These are phyloP conservation scores for Thryonomys swinderianus DNA, from an alignment of 2,113 vertebrate genomes.

Conservation along the genomic window DNA sequence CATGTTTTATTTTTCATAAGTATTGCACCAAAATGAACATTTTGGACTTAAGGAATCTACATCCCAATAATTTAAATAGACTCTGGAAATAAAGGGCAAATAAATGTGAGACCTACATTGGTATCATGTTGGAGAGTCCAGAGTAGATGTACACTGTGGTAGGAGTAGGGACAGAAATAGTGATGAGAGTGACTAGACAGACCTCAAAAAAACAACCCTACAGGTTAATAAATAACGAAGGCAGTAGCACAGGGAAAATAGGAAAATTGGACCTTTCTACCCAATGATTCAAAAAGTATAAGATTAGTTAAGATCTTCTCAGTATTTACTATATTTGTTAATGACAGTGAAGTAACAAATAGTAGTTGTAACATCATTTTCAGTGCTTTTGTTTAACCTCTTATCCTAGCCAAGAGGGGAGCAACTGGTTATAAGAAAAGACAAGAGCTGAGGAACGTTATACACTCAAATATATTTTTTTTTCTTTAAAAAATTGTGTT, in stretches of 20 bases:
- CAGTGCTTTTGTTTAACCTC: not conserved
- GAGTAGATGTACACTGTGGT: not conserved
- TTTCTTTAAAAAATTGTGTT: not conserved
- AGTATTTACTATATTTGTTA: not conserved
- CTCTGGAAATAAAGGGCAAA: not conserved
- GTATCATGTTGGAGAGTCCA: not conserved
- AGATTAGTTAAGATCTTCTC: not conserved
- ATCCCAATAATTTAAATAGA: not conserved
- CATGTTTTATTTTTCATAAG: not conserved
- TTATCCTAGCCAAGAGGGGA: not conserved
- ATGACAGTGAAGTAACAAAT: conserved; percentile 4
- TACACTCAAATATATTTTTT: not conserved
- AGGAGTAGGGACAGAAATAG: not conserved
- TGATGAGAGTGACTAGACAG: not conserved
- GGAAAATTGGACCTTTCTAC: not conserved
- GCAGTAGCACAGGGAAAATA: not conserved
- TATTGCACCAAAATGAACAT: not conserved
- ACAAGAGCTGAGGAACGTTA: not conserved
- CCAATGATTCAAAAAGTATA: not conserved
- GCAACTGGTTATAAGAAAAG: not conserved
- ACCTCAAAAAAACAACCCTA: conserved; percentile 11
- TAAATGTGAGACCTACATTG: not conserved
- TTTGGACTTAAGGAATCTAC: not conserved
- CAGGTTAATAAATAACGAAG: not conserved
- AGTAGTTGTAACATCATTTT: not conserved